Base-by-base conservation (phyloP, 2,888 invertebrate species). In the Argyresthia goedartella region DNA sequence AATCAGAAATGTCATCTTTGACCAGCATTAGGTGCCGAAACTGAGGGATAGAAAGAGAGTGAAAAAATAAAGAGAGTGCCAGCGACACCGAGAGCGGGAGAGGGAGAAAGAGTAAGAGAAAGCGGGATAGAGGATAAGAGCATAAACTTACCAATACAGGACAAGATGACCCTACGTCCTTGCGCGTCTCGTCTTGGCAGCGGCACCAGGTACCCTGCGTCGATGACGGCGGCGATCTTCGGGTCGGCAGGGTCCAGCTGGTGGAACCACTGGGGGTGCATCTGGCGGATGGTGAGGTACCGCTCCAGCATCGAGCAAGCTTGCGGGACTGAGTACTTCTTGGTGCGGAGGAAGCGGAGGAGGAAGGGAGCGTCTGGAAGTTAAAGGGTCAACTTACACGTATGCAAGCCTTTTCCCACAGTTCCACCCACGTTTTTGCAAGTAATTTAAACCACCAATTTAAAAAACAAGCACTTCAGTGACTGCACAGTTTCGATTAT, bases 301-400 rank as follows among this genome's bases (percentile, higher is more conserved):
- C 94, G 90, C 72, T 96, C 95, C 59, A 97, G 76, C 91, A 96
- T 93, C 57, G 94, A 93, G 63, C 95, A 94, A 0, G 96, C 93
- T 71, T 93, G 90, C 0, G 94, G 93, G 15, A 96, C 90, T 39
- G 94, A 94, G 79, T 94, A 96, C 72, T 96, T 96, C 76, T 95
- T 95, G 45, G 94, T 94, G 42, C 96, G 89, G 11, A 96, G 89
- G 65, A 96, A 96, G 47, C 96, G 89, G 44, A 96, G 85, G 13
- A 96, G 87, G 69, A 97, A 96, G 8, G 92, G 89, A 0, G 93
- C 80, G 69, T 96, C 95, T 89, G 81, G 59, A 65, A 59, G 11
- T 55, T 25, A 44, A 53, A 49, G 35, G n/a, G 39, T 42, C 10
- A n/a, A n/a, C n/a, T n/a, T 14, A 45, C 8, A 43, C 34, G 43